Conservation (phyloP, 2,888 invertebrate species). For the Rotaria sp. region DNA sequence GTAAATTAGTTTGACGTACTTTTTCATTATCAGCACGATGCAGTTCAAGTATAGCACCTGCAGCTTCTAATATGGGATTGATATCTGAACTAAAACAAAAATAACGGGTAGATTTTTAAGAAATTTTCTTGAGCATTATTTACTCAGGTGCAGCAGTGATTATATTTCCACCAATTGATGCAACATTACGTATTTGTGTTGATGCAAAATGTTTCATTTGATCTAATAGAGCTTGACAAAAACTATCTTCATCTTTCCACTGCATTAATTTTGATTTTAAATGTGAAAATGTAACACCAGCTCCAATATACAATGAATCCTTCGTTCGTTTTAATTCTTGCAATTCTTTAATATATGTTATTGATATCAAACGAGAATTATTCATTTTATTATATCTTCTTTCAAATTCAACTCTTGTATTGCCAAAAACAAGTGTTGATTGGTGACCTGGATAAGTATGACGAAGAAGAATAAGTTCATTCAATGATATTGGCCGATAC, state of each 20-base stretch:
- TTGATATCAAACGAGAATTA: slow-evolving; percentile 73
- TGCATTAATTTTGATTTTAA: slow-evolving; percentile 65
- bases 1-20: slow-evolving; percentile 62
- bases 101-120: too few relatives aligned
- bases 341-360: slow-evolving; percentile 66
- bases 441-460: slow-evolving; percentile 52
- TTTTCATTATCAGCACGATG: slow-evolving; percentile 54
- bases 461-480: slow-evolving; percentile 67
- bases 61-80: slow-evolving; percentile 80
- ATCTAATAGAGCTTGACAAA: slow-evolving; percentile 63
- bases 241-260: slow-evolving; percentile 50
- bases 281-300: slow-evolving; percentile 69
- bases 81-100: slow-evolving; percentile 79
- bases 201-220: slow-evolving; percentile 93
- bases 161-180: slow-evolving; percentile 57
- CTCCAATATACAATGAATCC: slow-evolving; percentile 67
- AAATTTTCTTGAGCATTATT: background rate
- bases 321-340: slow-evolving; percentile 59
- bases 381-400: slow-evolving; percentile 74
- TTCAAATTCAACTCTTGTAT: slow-evolving; percentile 82
- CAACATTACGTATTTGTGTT: slow-evolving; percentile 85
- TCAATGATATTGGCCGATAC: slow-evolving; percentile 69
- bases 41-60: slow-evolving; percentile 62
- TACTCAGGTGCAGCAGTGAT: slow-evolving; percentile 29
- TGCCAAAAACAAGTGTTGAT: slow-evolving; percentile 68